Evolutionary conservation across 2,113 vertebrate genomes (phyloP), one percentile per base, ranked within the genome.

Genomic region (Eidolon helvum): DNA sequence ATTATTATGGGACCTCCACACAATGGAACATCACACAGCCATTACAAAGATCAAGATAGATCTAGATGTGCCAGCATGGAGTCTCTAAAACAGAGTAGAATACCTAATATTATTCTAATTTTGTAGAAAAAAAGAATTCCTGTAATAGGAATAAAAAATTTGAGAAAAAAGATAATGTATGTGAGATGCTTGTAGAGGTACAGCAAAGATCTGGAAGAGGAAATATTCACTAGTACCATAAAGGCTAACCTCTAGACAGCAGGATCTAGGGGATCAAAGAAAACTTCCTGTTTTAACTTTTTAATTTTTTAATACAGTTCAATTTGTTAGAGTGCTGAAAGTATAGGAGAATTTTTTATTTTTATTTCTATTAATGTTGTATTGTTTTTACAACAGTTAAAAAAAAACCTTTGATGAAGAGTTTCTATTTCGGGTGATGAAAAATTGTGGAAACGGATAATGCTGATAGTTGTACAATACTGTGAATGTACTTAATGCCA

Each of bases 241-340:
- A 68, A 86, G 10, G 16, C 35, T 79, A 65, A 61, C 30, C 61
- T 69, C 19, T 35, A 43, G 53, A 74, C 1, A 91, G 63, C 22
- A 48, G 38, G 26, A 83, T 68, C 14, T 43, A 65, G 11, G 19
- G 14, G 2, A 14, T 69, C 5, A 61, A 55, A 82, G 21, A 78
- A 33, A 69, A 63, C 8, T 45, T 89, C 14, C n/a, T 65, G 28
- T 83, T 90, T 87, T 68, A 74, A 94, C 19, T 57, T 22, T 68
- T 40, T 79, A 96, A 79, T 71, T 93, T 19, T 69, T 96, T 78
- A 82, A 63, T 61, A 87, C 2, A 84, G 45, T 90, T 91, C n/a
- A 89, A 71, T 38, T 55, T 88, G 24, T 88, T 66, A 93, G 22
- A 33, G 48, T 80, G 66, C 40, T 80, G 33, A 82, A 68, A 69